These are phyloP conservation scores for Cephus nigrinus DNA, from an alignment of 2,888 invertebrate species.

Conservation along the genomic window DNA sequence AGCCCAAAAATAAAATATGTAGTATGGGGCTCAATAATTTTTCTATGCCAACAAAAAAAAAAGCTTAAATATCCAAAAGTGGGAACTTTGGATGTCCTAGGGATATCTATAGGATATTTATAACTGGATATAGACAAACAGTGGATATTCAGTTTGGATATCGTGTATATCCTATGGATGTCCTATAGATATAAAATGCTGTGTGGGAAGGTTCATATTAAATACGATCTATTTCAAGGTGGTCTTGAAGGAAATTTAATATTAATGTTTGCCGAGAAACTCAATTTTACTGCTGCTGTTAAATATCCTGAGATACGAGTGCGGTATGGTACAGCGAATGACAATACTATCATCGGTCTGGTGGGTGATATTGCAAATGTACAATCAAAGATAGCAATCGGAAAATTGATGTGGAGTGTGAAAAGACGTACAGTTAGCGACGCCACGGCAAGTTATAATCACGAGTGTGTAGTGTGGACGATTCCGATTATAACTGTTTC, in stretches of 20 bases:
- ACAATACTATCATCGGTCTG: background rate
- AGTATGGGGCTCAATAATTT: too few relatives aligned
- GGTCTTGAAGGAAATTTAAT: background rate
- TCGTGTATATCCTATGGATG: too few relatives aligned
- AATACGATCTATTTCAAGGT: background rate
- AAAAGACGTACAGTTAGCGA: background rate
- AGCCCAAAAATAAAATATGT: too few relatives aligned
- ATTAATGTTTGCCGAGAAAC: background rate
- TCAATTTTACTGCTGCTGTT: background rate
- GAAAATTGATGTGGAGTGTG: background rate
- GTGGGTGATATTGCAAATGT: background rate
- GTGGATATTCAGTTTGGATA: too few relatives aligned
- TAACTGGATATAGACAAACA: too few relatives aligned
- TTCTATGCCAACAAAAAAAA: too few relatives aligned
- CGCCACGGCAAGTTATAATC: background rate
- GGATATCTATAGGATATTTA: too few relatives aligned
- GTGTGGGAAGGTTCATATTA: background rate
- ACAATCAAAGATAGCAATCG: background rate
- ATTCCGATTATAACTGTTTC: background rate
- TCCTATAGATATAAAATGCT: too few relatives aligned
- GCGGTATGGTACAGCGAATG: background rate
- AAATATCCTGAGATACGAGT: background rate
- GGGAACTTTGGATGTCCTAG: too few relatives aligned
- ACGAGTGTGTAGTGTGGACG: background rate
- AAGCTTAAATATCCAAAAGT: too few relatives aligned